Evolutionary conservation across 2,113 vertebrate species (phyloP), one percentile per base, ranked within the genome.

Genomic region (Datnioides undecimradiatus): DNA sequence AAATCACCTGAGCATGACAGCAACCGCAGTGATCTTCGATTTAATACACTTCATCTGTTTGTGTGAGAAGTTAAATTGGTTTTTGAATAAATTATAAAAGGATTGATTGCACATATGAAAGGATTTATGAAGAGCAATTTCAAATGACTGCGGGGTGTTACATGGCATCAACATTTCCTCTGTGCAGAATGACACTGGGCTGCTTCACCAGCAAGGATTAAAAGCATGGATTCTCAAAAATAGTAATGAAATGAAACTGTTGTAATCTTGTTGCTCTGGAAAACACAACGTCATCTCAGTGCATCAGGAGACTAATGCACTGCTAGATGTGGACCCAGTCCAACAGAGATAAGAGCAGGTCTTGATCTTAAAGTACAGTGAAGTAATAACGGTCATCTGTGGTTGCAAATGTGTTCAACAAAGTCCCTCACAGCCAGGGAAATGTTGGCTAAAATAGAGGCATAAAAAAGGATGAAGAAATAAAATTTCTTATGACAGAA

Each of bases 121-220:
- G 45, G 60, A 34, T 70, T 71, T 57, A 33, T 27, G 8, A 57
- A 54, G 52, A 36, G 31, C 31, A 63, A 49, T 83, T 57, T 68
- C 25, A 57, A 45, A 25, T 67, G 55, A 29, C 43, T 64, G 10
- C 16, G 16, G 49, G 60, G 23, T 33, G n/a, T 23, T 51, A 3
- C 5, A 33, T 75, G 10, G 34, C 23, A 33, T 51, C 3, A 63
- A 23, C 23, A 57, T 62, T 83, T 73, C 25, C 51, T 43, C 1
- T 9, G 29, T 0, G 2, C 27, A 41, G 17, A 70, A 17, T 9
- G 6, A 57, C 9, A 41, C 25, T 3, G 6, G 5, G 27, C 17
- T 8, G 4, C n/a, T 21, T 21, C 14, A 27, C 2, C 8, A 3
- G 46, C 2, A 38, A 19, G 21, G 62, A 45, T 46, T 27, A 25